phyloP scores from a whole-genome alignment of 2,888 invertebrate species.

The Tubulanus polymorphus region DNA sequence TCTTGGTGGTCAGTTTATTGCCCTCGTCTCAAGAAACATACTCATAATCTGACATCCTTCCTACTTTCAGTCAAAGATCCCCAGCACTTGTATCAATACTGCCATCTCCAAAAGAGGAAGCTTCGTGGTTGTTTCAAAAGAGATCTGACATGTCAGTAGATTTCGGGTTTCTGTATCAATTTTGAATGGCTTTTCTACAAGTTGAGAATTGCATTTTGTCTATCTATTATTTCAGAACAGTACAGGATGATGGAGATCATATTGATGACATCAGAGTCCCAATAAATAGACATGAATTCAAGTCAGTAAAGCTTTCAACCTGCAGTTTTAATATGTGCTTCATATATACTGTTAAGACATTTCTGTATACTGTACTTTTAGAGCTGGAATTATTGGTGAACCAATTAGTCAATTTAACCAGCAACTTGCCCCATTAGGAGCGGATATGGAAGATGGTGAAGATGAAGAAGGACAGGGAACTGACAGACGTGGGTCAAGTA shows the following conservation, averaged over 20 bases:
- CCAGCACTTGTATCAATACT: conserved; percentile 49
- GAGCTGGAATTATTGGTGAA: conserved; percentile 46
- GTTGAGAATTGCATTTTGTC: too few species aligned
- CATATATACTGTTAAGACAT: not conserved
- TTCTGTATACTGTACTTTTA: too few species aligned
- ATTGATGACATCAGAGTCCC: too few species aligned
- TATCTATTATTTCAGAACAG: too few species aligned
- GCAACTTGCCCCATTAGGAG: conserved; percentile 37
- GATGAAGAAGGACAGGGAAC: not conserved
- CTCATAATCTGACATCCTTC: not conserved
- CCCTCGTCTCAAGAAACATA: too few species aligned
- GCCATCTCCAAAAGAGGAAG: conserved; percentile 49
- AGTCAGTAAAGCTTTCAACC: not conserved
- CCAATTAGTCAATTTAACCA: conserved; percentile 36
- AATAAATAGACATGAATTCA: not conserved
- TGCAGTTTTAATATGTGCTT: not conserved
- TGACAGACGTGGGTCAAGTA: not conserved
- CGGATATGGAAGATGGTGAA: conserved; percentile 45
- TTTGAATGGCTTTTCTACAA: too few species aligned
- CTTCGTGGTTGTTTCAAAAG: conserved; percentile 40
- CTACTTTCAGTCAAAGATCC: conserved; percentile 43
- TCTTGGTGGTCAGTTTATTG: too few species aligned
- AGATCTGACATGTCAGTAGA: too few species aligned
- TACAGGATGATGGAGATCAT: not conserved
- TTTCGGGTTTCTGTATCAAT: too few species aligned